Percentiles rank a stretch among this genome's conserved stretches.
Conservation (phyloP, 2,888 invertebrate species). For the Synanthedon myopaeformis region DNA sequence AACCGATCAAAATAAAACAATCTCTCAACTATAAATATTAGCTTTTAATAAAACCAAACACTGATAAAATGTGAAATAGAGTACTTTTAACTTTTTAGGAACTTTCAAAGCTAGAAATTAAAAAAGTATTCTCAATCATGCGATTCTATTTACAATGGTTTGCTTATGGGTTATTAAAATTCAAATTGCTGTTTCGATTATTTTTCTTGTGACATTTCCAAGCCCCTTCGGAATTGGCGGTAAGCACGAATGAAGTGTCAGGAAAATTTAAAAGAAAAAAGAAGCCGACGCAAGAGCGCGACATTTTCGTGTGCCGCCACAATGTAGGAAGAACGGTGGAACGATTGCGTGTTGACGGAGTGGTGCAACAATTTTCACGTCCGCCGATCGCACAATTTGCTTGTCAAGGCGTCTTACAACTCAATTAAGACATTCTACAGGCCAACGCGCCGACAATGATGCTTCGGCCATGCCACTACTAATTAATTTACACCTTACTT, state of each 20-base stretch:
- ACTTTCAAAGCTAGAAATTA: too few relatives aligned
- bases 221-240: slow-evolving; percentile 1
- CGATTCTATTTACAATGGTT: too few relatives aligned
- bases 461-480: slow-evolving; percentile 22
- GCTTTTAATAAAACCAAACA: too few relatives aligned
- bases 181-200: too few relatives aligned
- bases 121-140: too few relatives aligned
- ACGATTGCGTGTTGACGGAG: slow-evolving; percentile 4
- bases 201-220: too few relatives aligned
- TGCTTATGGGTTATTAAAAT: too few relatives aligned
- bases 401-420: slow-evolving; percentile 44
- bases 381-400: slow-evolving; percentile 48
- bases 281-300: background rate
- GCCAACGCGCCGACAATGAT: slow-evolving; percentile 20
- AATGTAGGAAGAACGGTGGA: slow-evolving; percentile 4
- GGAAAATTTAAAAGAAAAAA: slow-evolving; percentile 5
- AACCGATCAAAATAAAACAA: too few relatives aligned
- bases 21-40: too few relatives aligned
- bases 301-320: slow-evolving; percentile 5
- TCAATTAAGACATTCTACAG: slow-evolving; percentile 20
- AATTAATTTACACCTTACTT: slow-evolving; percentile 43
- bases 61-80: too few relatives aligned
- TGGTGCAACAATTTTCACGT: slow-evolving; percentile 55
- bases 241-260: slow-evolving; percentile 3
- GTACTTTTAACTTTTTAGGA: too few relatives aligned